Evolutionary conservation across 2,888 invertebrate species (phyloP), one percentile per base, ranked within the genome.

Genomic region (Pristionchus exspectatus): DNA sequence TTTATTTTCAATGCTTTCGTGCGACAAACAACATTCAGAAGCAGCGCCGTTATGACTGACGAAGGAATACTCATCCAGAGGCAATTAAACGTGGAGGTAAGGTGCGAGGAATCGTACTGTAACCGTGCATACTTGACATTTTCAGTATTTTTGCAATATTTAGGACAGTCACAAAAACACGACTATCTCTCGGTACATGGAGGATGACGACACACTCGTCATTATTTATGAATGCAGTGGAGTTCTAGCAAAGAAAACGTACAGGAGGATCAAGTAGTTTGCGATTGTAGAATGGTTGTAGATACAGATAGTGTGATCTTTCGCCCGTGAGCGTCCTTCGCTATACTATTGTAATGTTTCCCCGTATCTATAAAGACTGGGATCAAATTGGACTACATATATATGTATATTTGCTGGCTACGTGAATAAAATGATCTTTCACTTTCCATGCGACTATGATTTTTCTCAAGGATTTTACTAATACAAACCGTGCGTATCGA

Each of bases 171-270:
- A 24, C 24, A 77, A 44, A 3, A 21, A 12, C 24, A 10, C 38
- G 24, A 77, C 21, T 5, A 44, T 77, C 44, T 44, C 77, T 77
- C 77, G 44, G 9, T 44, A 77, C 21, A 24, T 77, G 38, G 77
- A 77, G 44, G 77, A 77, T 44, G 77, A 44, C 24, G 77, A 77
- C 44, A 77, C 77, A 4, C 77, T 77, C 21, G 77, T 77, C 24
- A 21, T 77, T 24, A 38, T 38, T 38, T 38, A 24, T 21, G 38
- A 77, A 24, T 77, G 77, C 10, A n/a, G 77, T 7, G 21, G 21
- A 18, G 44, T 77, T 4, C 2, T 14, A 10, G 77, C 77, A 44
- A 77, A 24, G 44, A 38, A 44, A 77, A 44, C 24, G 16, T 77
- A 44, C 44, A 44, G 2, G 44, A 77, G 77, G 24, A 18, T 21